phyloP scores from a whole-genome alignment of 2,113 vertebrate species.

The Gracilinanus agilis region DNA sequence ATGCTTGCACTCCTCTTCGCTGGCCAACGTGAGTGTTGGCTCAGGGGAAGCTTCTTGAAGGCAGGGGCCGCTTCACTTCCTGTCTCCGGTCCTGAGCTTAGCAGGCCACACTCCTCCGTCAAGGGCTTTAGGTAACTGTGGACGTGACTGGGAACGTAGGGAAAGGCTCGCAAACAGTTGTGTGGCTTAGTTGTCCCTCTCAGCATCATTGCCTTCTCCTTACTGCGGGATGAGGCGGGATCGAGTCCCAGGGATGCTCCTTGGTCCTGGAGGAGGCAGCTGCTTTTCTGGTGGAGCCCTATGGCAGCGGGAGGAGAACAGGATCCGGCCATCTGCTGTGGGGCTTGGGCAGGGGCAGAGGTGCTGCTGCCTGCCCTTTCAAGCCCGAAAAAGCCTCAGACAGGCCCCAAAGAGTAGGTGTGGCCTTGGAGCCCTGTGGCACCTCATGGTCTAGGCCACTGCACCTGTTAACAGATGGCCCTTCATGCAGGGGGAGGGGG shows the following conservation, averaged over 20 bases:
- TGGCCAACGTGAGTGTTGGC: neutral
- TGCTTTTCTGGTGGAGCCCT: constrained; percentile 38
- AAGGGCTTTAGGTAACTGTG: neutral
- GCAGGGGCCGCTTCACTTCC: neutral
- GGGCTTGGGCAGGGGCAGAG: constrained; percentile 40
- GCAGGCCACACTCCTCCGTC: neutral
- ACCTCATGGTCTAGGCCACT: neutral
- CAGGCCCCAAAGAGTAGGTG: constrained; percentile 32
- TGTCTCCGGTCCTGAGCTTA: neutral
- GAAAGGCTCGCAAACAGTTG: neutral
- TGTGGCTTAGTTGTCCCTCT: neutral
- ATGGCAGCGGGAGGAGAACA: constrained; percentile 41
- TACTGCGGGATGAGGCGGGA: neutral
- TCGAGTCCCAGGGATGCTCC: neutral
- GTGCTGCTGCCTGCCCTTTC: neutral
- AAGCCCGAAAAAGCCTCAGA: constrained; percentile 42
- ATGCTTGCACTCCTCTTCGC: too few relatives aligned
- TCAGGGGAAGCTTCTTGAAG: neutral
- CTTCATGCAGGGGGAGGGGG: too few relatives aligned
- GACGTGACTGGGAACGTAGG: neutral
- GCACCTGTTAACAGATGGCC: neutral
- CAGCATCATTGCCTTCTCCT: neutral
- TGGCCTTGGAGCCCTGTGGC: constrained; percentile 29
- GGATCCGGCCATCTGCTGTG: constrained; percentile 50
- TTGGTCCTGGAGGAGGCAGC: neutral